These are phyloP conservation scores for Pammene fasciana DNA, from an alignment of 2,888 invertebrate genomes.

Conservation along the genomic window DNA sequence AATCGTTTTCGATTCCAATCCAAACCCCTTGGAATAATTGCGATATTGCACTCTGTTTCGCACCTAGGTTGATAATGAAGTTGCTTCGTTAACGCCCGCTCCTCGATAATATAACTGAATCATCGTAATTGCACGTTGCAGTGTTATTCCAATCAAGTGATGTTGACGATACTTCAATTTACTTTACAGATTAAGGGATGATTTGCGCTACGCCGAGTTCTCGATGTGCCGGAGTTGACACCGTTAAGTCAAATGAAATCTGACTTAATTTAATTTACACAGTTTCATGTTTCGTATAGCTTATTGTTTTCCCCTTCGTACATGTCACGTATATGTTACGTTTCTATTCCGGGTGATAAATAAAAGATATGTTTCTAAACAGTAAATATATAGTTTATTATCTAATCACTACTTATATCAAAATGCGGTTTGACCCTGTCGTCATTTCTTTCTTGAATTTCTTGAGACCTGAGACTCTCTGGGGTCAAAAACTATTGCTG, in stretches of 20 bases:
- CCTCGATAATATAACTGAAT: conserved; percentile 29
- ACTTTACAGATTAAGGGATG: conserved; percentile 9
- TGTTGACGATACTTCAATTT: conserved; percentile 17
- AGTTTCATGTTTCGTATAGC: too few species aligned
- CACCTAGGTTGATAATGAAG: conserved; percentile 14
- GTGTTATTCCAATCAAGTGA: conserved; percentile 13
- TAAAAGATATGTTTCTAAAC: too few species aligned
- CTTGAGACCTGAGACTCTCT: too few species aligned
- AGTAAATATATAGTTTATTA: too few species aligned
- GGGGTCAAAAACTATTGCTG: too few species aligned
- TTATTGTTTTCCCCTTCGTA: too few species aligned
- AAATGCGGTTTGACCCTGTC: too few species aligned
- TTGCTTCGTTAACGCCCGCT: conserved; percentile 26
- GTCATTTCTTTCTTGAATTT: too few species aligned
- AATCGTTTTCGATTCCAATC: neutral
- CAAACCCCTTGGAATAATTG: neutral
- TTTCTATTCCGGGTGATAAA: too few species aligned
- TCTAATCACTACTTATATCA: too few species aligned
- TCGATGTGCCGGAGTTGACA: neutral
- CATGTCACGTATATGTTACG: too few species aligned
- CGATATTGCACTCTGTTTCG: conserved; percentile 20
- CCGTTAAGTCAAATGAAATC: neutral
- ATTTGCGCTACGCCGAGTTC: conserved; percentile 1
- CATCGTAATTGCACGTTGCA: conserved; percentile 11
- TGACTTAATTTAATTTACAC: neutral